Conservation (phyloP, 2,113 vertebrate genomes). For the Brachyistius frenatus region DNA sequence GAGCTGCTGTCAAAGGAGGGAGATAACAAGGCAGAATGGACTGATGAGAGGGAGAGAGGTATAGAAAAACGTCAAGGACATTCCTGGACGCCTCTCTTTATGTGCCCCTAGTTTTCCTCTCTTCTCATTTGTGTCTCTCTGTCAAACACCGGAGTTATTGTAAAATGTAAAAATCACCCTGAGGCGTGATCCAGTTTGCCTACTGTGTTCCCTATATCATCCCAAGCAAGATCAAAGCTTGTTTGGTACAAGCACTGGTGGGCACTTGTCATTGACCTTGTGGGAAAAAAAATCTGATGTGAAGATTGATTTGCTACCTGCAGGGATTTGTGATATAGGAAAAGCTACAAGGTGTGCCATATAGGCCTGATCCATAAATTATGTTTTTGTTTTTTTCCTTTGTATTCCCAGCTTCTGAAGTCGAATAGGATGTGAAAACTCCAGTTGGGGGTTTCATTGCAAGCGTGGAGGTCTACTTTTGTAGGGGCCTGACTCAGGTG, state of each 20-base stretch:
- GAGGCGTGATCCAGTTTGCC: background rate
- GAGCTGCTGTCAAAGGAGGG: constrained; percentile 19
- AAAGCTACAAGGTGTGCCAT: background rate
- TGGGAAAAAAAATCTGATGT: constrained; percentile 1
- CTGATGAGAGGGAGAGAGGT: constrained; percentile 4
- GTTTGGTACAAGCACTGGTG: background rate
- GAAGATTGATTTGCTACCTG: constrained; percentile 27
- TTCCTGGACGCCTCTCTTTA: background rate
- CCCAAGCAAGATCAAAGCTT: background rate
- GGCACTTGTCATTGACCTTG: background rate
- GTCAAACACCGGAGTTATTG: background rate
- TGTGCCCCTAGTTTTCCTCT: background rate
- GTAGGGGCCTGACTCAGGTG: constrained; percentile 25
- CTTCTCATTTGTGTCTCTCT: background rate
- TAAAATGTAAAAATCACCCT: background rate
- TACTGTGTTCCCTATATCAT: background rate
- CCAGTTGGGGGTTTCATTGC: background rate
- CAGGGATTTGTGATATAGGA: constrained; percentile 14
- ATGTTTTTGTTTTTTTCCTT: constrained; percentile 2
- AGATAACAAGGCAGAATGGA: constrained; percentile 2
- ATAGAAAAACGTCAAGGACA: constrained; percentile 33
- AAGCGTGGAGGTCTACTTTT: constrained; percentile 24
- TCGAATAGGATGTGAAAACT: constrained; percentile 29
- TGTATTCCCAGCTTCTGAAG: constrained; percentile 12
- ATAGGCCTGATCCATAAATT: constrained; percentile 1